A percentile compares a stretch with the other conserved stretches of the same genome.
Evolutionary conservation across 2,888 invertebrate genomes (phyloP).

Genomic region (Drosophila nigricruria): DNA sequence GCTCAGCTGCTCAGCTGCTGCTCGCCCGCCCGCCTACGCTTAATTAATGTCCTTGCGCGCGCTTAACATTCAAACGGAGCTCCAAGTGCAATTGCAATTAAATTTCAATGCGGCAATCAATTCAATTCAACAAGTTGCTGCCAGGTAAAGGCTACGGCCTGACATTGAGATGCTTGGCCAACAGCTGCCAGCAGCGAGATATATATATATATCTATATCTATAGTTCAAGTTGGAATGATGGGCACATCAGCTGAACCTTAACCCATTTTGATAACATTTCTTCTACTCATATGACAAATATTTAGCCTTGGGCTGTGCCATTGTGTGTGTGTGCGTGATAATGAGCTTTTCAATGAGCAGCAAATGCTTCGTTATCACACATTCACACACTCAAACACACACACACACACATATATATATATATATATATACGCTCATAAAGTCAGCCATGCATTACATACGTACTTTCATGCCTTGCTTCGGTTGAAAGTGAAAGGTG

Average conservation of each 20-base stretch:
- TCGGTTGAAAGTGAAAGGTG: constrained; percentile 37
- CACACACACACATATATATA: constrained; percentile 20
- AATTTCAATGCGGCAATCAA: constrained; percentile 76
- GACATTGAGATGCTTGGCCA: constrained; percentile 47
- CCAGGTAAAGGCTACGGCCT: constrained; percentile 34
- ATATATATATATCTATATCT: background rate
- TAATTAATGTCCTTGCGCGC: constrained; percentile 78
- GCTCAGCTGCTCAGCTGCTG: constrained; percentile 23
- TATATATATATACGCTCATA: constrained; percentile 42
- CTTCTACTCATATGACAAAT: constrained; percentile 42
- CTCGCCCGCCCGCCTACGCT: constrained; percentile 31
- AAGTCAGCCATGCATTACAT: constrained; percentile 45
- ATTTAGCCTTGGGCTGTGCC: constrained; percentile 55
- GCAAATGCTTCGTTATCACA: constrained; percentile 56
- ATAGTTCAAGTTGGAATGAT: no score
- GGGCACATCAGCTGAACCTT: constrained; percentile 44
- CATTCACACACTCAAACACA: constrained; percentile 21
- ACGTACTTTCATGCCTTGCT: constrained; percentile 22
- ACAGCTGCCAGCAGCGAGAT: constrained; percentile 11
- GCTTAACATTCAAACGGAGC: constrained; percentile 69
- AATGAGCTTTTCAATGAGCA: constrained; percentile 65
- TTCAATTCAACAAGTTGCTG: constrained; percentile 76
- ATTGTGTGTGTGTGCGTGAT: constrained; percentile 41
- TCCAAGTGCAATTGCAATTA: constrained; percentile 68
- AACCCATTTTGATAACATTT: constrained; percentile 48